phyloP scores from a whole-genome alignment of 2,888 invertebrate species.

The Andrena camellia region DNA sequence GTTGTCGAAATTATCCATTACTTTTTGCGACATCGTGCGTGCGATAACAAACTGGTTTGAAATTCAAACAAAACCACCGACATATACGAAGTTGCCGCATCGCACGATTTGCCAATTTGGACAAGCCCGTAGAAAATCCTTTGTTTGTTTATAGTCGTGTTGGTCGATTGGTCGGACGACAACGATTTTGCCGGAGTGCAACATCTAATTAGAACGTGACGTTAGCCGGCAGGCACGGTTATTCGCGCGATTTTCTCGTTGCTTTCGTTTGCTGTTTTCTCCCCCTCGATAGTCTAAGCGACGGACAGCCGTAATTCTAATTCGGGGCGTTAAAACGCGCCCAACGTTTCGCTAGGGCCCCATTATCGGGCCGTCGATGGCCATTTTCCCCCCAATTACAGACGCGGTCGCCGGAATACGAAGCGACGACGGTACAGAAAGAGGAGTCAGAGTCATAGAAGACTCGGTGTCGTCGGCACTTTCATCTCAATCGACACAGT shows the following conservation, averaged over 20 bases:
- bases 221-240: neutral
- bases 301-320: conserved; percentile 7
- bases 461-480: conserved; percentile 66
- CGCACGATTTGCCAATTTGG: too few species aligned
- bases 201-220: too few species aligned
- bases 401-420: conserved; percentile 53
- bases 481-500: conserved; percentile 75
- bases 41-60: too few species aligned
- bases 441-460: conserved; percentile 38
- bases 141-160: too few species aligned
- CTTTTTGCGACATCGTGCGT: too few species aligned
- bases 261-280: neutral
- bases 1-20: too few species aligned
- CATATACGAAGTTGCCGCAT: too few species aligned
- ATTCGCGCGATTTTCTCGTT: neutral
- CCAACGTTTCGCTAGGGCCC: conserved; percentile 24
- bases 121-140: too few species aligned
- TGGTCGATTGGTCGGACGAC: too few species aligned
- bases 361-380: conserved; percentile 47
- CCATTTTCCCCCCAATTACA: conserved; percentile 59
- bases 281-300: neutral
- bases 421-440: conserved; percentile 8
- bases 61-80: too few species aligned
- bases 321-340: conserved; percentile 35
- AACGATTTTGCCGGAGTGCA: too few species aligned